A percentile compares a stretch with the other conserved stretches of the same genome.
Conservation (phyloP, 2,888 invertebrate species). For the Blera fallax region DNA sequence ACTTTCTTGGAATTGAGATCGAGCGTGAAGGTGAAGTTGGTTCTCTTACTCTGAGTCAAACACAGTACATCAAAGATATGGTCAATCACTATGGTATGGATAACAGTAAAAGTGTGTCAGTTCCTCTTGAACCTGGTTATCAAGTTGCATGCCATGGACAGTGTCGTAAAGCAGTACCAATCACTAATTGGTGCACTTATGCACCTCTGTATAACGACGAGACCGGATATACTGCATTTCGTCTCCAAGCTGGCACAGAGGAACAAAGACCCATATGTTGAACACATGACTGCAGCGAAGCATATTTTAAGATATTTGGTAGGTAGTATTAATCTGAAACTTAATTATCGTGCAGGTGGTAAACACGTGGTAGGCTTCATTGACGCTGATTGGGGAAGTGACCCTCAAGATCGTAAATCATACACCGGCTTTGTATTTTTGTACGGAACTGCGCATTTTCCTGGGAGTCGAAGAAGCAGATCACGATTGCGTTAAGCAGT, state of each 20-base stretch:
- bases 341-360: background rate
- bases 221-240: background rate
- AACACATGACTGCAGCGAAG: slow-evolving; percentile 24
- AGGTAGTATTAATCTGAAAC: too few species aligned
- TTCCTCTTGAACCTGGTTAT: slow-evolving; percentile 27
- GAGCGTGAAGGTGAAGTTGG: slow-evolving; percentile 6
- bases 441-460: too few species aligned
- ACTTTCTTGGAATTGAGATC: slow-evolving; percentile 9
- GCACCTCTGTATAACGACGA: slow-evolving; percentile 19
- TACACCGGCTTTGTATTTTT: background rate
- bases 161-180: slow-evolving; percentile 34
- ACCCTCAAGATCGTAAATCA: slow-evolving; percentile 29
- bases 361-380: slow-evolving; percentile 15
- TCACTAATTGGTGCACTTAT: slow-evolving; percentile 24
- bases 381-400: slow-evolving; percentile 43
- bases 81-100: slow-evolving; percentile 19
- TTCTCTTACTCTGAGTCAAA: background rate
- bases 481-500: background rate
- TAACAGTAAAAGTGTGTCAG: slow-evolving; percentile 4
- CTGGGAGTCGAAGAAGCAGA: too few species aligned
- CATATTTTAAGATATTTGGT: too few species aligned
- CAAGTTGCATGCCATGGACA: background rate
- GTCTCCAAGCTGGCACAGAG: slow-evolving; percentile 13
- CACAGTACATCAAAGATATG: background rate
- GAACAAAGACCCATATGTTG: slow-evolving; percentile 18